These are phyloP conservation scores for Podarcis lilfordi DNA, from an alignment of 2,797 vertebrate species.

Conservation along the genomic window DNA sequence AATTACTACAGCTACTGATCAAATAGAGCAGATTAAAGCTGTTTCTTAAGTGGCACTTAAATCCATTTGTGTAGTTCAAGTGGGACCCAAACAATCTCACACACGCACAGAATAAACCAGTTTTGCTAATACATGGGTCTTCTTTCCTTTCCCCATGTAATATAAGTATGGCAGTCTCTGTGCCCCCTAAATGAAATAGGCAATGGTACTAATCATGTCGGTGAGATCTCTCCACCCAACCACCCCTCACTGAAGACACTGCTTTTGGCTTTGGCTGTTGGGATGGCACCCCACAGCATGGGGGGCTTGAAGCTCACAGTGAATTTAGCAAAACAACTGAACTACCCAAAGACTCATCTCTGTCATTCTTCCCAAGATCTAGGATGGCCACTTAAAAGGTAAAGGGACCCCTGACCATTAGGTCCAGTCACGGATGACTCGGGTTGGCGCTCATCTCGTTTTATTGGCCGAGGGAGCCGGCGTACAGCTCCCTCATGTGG, in stretches of 20 bases:
- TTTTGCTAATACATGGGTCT: not conserved
- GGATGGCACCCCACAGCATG: not conserved
- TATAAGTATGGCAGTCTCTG: not conserved
- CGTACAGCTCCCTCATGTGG: too few relatives aligned
- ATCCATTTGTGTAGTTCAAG: not conserved
- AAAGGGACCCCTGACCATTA: too few relatives aligned
- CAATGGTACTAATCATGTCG: not conserved
- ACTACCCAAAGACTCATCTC: not conserved
- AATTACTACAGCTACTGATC: not conserved
- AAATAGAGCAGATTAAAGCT: not conserved
- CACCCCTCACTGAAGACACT: not conserved
- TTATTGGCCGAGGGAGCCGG: too few relatives aligned
- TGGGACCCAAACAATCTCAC: not conserved
- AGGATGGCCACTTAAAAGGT: too few relatives aligned
- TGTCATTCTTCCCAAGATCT: not conserved
- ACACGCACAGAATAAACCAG: not conserved
- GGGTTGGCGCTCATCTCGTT: too few relatives aligned
- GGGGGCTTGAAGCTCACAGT: not conserved
- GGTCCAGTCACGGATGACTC: too few relatives aligned
- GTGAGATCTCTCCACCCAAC: not conserved
- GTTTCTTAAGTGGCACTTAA: not conserved
- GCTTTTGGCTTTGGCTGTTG: not conserved
- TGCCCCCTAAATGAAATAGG: not conserved
- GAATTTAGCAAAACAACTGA: not conserved
- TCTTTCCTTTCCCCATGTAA: not conserved